Conservation (phyloP, 2,888 invertebrate species). For the Stenotaenia linearis region DNA sequence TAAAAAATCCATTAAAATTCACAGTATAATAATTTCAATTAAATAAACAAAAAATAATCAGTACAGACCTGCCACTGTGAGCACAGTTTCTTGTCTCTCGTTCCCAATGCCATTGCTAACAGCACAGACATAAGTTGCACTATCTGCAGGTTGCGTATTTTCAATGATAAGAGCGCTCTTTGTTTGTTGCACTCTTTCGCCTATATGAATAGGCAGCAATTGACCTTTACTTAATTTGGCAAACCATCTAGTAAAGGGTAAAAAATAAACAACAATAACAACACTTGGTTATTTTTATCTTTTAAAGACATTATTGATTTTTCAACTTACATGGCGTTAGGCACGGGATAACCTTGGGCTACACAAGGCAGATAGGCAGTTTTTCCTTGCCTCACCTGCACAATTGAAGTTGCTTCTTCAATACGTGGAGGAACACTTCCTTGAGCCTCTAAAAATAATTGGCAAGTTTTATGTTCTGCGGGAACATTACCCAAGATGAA, state of each 20-base stretch:
- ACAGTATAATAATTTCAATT: background rate
- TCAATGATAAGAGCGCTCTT: conserved; percentile 89
- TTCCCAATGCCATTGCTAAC: conserved; percentile 89
- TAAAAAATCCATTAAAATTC: background rate
- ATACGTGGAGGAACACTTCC: conserved; percentile 28
- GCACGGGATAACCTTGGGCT: conserved; percentile 28
- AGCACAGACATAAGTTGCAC: conserved; percentile 87
- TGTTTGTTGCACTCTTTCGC: conserved; percentile 66
- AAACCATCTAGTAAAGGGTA: conserved; percentile 29
- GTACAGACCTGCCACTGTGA: conserved; percentile 68
- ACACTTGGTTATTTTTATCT: background rate
- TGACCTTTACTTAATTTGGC: conserved; percentile 32
- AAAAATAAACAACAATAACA: background rate
- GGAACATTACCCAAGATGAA: background rate
- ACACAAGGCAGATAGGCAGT: conserved; percentile 28
- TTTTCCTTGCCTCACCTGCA: conserved; percentile 28
- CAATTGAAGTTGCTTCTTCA: background rate
- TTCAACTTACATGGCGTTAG: conserved; percentile 29
- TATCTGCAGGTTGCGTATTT: conserved; percentile 87
- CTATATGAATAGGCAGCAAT: conserved; percentile 31
- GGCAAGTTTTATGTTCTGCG: background rate
- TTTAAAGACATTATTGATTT: background rate
- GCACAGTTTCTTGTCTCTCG: conserved; percentile 83
- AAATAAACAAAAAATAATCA: background rate
- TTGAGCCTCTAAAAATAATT: conserved; percentile 27